Conservation (phyloP, 2,888 invertebrate species). For the Crepidodera aurea region DNA sequence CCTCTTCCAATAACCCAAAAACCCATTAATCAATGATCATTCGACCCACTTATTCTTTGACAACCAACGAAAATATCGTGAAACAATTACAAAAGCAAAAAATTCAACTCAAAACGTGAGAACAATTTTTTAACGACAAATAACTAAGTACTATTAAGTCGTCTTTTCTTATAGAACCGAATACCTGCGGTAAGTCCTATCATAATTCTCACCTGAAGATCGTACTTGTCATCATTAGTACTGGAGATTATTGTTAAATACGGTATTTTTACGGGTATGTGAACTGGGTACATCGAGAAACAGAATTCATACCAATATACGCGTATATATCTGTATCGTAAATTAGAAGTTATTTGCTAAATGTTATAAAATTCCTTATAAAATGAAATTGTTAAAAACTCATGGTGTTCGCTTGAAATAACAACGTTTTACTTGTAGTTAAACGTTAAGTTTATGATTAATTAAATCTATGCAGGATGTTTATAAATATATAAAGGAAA, state of each 20-base stretch:
- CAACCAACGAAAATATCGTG: conserved; percentile 11
- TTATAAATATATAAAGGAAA: too few relatives aligned
- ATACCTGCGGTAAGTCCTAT: conserved; percentile 12
- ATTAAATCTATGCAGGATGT: too few relatives aligned
- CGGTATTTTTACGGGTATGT: conserved; percentile 11
- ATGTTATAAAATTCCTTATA: too few relatives aligned
- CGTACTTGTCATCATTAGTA: conserved; percentile 17
- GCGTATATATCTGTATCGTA: too few relatives aligned
- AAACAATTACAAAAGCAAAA: conserved; percentile 6
- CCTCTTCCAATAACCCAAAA: too few relatives aligned
- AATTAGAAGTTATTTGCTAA: too few relatives aligned
- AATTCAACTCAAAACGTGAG: conserved; percentile 11
- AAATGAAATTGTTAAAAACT: too few relatives aligned
- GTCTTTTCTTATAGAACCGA: conserved; percentile 13
- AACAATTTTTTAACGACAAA: conserved; percentile 8
- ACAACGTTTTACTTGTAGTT: too few relatives aligned
- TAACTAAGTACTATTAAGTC: conserved; percentile 11
- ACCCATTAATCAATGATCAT: too few relatives aligned
- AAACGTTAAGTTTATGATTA: too few relatives aligned
- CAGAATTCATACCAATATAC: not conserved
- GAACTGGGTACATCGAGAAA: not conserved
- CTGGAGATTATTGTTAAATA: conserved; percentile 18
- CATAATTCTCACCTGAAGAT: conserved; percentile 17
- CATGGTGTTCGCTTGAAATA: too few relatives aligned
- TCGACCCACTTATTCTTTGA: not conserved